Percentiles rank a stretch among this genome's conserved stretches.
Conservation (phyloP, 2,888 invertebrate genomes). For the Lysandra bellargus region DNA sequence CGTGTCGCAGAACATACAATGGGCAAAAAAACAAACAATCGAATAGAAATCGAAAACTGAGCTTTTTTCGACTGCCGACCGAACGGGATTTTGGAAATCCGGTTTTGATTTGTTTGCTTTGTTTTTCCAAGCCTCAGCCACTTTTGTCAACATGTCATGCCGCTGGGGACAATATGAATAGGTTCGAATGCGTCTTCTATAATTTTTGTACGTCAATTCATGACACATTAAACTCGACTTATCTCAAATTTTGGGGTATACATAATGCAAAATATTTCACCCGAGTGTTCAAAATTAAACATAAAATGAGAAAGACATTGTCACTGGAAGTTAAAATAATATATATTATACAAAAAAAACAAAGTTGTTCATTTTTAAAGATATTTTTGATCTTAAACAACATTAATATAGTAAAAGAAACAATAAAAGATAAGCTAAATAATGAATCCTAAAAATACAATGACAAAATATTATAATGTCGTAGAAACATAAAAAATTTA, state of each 20-base stretch:
- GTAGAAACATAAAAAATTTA: neutral
- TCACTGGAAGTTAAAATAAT: neutral
- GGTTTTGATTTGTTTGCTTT: conserved; percentile 72
- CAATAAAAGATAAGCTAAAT: neutral
- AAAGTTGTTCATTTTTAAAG: neutral
- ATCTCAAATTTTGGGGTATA: neutral
- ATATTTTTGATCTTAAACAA: neutral
- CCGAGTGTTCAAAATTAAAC: neutral
- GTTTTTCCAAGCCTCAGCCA: conserved; percentile 55
- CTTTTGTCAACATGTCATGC: conserved; percentile 52
- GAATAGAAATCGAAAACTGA: conserved; percentile 79
- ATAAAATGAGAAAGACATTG: neutral
- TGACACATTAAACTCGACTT: neutral
- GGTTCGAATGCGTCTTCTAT: conserved; percentile 40
- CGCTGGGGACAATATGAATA: conserved; percentile 43
- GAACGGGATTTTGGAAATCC: conserved; percentile 80
- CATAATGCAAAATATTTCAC: neutral
- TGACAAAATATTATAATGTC: neutral
- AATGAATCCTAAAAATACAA: neutral
- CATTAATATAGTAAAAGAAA: neutral
- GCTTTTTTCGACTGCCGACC: conserved; percentile 70
- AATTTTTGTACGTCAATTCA: conserved; percentile 12
- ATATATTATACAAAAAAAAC: neutral
- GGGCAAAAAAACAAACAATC: conserved; percentile 77
- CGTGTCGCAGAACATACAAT: conserved; percentile 73